Evolutionary conservation across 1,140 invertebrate species (phyloP).

Genomic region (Harpegnathos saltator): DNA sequence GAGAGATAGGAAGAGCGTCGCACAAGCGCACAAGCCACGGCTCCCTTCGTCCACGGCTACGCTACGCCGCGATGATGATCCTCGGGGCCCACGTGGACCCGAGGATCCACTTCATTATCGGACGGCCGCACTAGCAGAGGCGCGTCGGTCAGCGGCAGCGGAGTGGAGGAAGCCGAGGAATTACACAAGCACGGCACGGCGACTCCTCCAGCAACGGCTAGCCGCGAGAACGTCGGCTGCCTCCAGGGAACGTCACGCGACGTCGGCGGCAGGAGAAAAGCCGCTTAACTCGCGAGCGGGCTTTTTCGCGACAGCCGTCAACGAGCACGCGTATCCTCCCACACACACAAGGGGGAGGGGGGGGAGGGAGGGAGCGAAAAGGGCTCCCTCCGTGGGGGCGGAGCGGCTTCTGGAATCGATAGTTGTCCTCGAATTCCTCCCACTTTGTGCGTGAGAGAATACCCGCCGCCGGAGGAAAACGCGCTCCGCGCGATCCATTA

Average conservation of each 20-base stretch:
- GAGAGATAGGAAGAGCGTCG: not conserved
- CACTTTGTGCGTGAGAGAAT: constrained; percentile 63
- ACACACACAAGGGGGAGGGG: not conserved
- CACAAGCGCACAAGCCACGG: not conserved
- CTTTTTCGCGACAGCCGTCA: constrained; percentile 54
- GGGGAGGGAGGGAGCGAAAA: constrained; percentile 37
- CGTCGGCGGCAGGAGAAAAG: constrained; percentile 30
- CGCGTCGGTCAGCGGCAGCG: not conserved
- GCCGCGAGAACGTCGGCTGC: too few relatives aligned
- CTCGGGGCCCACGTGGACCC: constrained; percentile 26
- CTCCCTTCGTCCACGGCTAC: too few relatives aligned
- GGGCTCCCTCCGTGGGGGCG: constrained; percentile 59
- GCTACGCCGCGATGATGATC: constrained; percentile 4
- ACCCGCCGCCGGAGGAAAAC: not conserved
- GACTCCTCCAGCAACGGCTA: constrained; percentile 1
- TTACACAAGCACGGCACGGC: constrained; percentile 33
- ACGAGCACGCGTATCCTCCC: constrained; percentile 59
- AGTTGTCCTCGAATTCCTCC: constrained; percentile 66
- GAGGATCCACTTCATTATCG: not conserved
- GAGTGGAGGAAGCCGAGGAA: constrained; percentile 24
- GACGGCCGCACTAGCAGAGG: not conserved
- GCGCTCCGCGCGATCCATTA: not conserved
- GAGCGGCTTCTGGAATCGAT: constrained; percentile 71
- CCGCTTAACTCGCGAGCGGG: constrained; percentile 45
- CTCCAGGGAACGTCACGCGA: not conserved